A percentile compares a stretch with the other conserved stretches of the same genome.
Evolutionary conservation across 1,140 invertebrate genomes (phyloP).

Genomic region (Tetranychus cinnabarinus): DNA sequence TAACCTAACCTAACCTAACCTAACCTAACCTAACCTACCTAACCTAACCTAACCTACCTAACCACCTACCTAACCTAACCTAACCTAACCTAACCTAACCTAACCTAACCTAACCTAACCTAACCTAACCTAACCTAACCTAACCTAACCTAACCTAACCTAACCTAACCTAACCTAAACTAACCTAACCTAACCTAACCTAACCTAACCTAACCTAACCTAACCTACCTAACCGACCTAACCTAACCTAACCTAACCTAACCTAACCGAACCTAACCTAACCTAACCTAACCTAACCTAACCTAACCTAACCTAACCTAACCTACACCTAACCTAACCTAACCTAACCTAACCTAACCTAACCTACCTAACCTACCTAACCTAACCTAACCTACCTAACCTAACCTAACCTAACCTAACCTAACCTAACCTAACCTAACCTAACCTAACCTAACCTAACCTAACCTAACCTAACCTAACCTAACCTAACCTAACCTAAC

Average conservation of each 20-base stretch:
- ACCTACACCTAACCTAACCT: conserved; percentile 10
- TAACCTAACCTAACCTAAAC: conserved; percentile 14
- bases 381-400: too few relatives aligned
- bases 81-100: conserved; percentile 9
- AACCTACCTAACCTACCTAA: too few relatives aligned
- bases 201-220: conserved; percentile 16
- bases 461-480: conserved; percentile 14
- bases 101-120: conserved; percentile 12
- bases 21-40: too few relatives aligned
- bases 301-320: conserved; percentile 10
- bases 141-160: conserved; percentile 10
- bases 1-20: too few relatives aligned
- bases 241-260: conserved; percentile 12
- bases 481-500: conserved; percentile 9
- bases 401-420: conserved; percentile 4
- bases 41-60: too few relatives aligned
- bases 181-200: conserved; percentile 15
- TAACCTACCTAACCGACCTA: too few relatives aligned
- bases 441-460: conserved; percentile 15
- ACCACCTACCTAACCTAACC: conserved; percentile 16
- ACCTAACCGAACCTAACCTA: conserved; percentile 14
- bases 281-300: conserved; percentile 13
- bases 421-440: conserved; percentile 12
- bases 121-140: conserved; percentile 8
- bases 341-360: conserved; percentile 9